Evolutionary conservation across 1,140 invertebrate genomes (phyloP), one percentile per base, ranked within the genome.

Genomic region (Camponotus vicinus): DNA sequence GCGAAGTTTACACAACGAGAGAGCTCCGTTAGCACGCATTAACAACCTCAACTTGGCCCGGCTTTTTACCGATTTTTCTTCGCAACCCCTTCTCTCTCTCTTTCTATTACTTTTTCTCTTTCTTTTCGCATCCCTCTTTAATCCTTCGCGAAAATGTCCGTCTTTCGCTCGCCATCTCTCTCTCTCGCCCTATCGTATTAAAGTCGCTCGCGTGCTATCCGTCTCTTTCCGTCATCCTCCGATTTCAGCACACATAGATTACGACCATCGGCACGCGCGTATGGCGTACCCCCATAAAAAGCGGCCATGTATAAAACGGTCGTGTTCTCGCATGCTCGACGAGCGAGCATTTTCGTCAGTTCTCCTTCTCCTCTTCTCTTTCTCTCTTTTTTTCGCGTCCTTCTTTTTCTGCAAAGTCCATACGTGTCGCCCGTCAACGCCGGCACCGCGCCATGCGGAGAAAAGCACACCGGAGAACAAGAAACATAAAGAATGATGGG

Each of bases 221-320:
- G 45, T 86, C 64, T 67, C 84, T 59, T 49, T 61, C 77, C 76
- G 63, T 80, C 61, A 55, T 86, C 55, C 21, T n/a, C 49, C 69
- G 71, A 85, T 87, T 87, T 87, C 86, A 85, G 57, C 79, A 84
- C 79, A 84, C 80, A 78, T 85, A 87, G 80, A 87, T 83, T 86
- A 86, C 77, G 84, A 63, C 64, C 77, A 69, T 80, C 76, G 84
- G 76, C 84, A 86, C 84, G 84, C 84, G 76, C 70, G 64, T 80
- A 86, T 83, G 79, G 79, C 69, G 79, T 80, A 34, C 55, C 55
- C 34, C 55, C 77, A 70, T 86, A 86, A 86, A 86, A 86, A 85
- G 63, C 76, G 83, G n/a, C 63, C 63, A 79, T 79, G 83, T 85
- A 85, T 85, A 85, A 85, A 85, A 86, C 77, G 55, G 84, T 80